Evolutionary conservation across 2,888 invertebrate species (phyloP), one percentile per base, ranked within the genome.

Genomic region (Nasonovia ribisnigri): DNA sequence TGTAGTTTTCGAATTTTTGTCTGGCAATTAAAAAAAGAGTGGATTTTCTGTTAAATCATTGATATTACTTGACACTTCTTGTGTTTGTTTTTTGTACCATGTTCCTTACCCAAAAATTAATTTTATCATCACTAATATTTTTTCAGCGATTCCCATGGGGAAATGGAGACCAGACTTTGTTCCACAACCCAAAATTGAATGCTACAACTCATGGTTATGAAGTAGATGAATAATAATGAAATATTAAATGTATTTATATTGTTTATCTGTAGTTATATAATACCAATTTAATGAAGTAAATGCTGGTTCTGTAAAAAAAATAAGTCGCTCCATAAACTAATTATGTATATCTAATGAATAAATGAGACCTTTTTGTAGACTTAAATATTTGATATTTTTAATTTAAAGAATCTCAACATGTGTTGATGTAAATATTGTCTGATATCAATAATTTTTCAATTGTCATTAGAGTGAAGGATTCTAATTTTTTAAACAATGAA

Each of bases 131-230:
- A 48, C 0, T 67, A n/a, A 42, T 43, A 13, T 92, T 13, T 94
- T 94, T 92, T 77, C 96, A 97, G 97, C 97, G 97, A 95, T 99
- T 98, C 96, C 99, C 99, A 93, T 99, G 99, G 99, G 98, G 98
- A 95, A 98, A 99, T 95, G 99, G 99, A 95, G 97, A 97, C 96
- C 97, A 97, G 95, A 96, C 97, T 16, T 96, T 99, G 94, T 98
- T 99, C 97, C 98, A 99, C 96, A 98, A 98, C 96, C 97, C 97
- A 92, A 97, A 97, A 95, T 96, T 96, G 94, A 98, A 98, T 95
- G 96, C 98, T 84, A 96, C 98, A 94, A 98, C 98, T 94, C 96
- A 96, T 94, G 98, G 98, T 94, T 98, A 98, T 96, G 98, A 98
- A 96, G 96, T 96, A 94, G 95, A 95, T n/a, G 93, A 93, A 77